Evolutionary conservation across 2,888 invertebrate genomes (phyloP).

Genomic region (Gastracanthus pulcherrimus): DNA sequence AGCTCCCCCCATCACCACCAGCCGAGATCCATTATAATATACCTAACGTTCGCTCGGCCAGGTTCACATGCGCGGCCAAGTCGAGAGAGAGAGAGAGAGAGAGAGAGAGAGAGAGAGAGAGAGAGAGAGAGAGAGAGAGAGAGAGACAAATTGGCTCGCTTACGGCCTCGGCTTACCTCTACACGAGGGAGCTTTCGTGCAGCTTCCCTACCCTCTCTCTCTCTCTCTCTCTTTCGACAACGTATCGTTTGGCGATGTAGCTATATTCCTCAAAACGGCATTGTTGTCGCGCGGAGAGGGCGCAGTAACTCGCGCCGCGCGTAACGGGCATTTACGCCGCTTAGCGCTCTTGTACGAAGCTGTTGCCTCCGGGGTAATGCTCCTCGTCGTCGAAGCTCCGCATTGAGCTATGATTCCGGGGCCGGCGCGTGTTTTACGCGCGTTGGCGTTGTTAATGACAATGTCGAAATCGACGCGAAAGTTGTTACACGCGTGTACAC

Average conservation of each 20-base stretch:
- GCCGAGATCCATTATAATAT: not conserved
- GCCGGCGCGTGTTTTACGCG: not conserved
- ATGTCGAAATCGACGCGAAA: not conserved
- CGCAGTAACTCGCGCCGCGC: constrained; percentile 4
- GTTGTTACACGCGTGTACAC: not conserved
- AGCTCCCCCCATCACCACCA: not conserved
- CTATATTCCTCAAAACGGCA: constrained; percentile 14
- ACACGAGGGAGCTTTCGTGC: not conserved
- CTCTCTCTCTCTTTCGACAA: not conserved
- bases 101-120: not conserved
- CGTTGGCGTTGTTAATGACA: not conserved
- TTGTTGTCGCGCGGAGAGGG: not conserved
- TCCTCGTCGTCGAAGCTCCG: constrained; percentile 1
- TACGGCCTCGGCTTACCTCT: constrained; percentile 23
- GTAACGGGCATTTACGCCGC: constrained; percentile 32
- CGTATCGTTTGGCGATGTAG: not conserved
- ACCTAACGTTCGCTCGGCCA: not conserved
- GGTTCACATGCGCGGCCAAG: too few species aligned
- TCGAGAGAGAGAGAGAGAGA: not conserved
- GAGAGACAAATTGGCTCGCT: constrained; percentile 46
- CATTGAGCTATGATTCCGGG: not conserved
- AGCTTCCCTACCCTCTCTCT: not conserved
- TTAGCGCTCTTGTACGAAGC: not conserved
- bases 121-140: not conserved
- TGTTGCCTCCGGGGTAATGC: not conserved